Base-by-base conservation (phyloP, 2,113 vertebrate species). In the Laterallus jamaicensis region DNA sequence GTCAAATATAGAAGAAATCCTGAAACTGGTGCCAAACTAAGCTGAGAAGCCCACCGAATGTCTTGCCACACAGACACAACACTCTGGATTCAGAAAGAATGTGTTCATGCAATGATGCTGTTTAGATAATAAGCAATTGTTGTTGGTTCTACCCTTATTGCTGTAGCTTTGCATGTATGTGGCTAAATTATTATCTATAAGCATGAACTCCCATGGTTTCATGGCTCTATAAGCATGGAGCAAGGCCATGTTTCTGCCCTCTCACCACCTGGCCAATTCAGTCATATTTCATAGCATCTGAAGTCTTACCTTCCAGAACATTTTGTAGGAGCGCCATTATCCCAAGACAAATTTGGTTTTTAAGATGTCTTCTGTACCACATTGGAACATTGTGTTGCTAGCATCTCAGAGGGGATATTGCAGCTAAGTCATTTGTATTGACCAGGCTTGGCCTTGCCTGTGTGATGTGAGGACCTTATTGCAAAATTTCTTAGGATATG, bases 261-360 rank as follows among this genome's bases (percentile, higher is more conserved):
- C 40, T 52, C 17, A 47, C 22, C 28, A 58, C 17, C 26, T 12
- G 7, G 19, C 19, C 0, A 0, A 39, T n/a, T 68, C 31, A n/a
- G 6, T 15, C 24, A 37, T 58, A n/a, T 73, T 60, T 94, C 39
- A 31, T 9, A 84, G 11, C 25, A 56, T 37, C 44, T 64, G 18
- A 77, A 83, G 15, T 25, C 28, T 60, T 87, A 76, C 54, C 7
- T 64, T 90, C 50, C 50, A 82, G 60, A 90, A 66, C 26, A 6
- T 39, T 74, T 74, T 79, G 40, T 12, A 37, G 31, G 68, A 59
- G 4, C 68, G 21, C 10, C 37, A 9, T 32, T 60, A 50, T 47
- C 6, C 32, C 22, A 84, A 62, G 17, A 15, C 26, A 66, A 79
- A 13, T 15, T 71, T 75, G 9, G 8, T 56, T 79, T 67, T 75